Evolutionary conservation across 2,113 vertebrate genomes (phyloP).

Genomic region (sheep (Ovis aries)): DNA sequence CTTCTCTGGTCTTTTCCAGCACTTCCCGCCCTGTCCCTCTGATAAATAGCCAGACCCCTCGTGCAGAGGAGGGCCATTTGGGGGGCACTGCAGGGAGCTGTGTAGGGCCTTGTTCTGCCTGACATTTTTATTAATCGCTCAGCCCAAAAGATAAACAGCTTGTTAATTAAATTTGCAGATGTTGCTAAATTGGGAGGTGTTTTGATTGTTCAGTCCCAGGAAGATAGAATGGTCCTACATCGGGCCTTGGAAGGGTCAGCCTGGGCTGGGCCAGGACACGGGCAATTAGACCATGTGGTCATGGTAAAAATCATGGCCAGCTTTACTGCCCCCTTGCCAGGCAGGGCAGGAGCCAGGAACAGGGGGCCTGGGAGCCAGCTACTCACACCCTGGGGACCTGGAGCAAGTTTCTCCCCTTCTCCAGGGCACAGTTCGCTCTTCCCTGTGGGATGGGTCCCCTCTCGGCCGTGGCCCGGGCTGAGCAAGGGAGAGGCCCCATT

Average conservation of each 20-base stretch:
- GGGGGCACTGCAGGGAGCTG: constrained; percentile 13
- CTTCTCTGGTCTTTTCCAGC: not conserved
- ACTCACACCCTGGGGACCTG: not conserved
- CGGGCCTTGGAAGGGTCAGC: not conserved
- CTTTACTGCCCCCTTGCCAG: not conserved
- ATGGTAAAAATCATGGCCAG: not conserved
- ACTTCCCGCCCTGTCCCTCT: not conserved
- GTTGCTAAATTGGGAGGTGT: constrained; percentile 54
- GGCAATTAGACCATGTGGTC: not conserved
- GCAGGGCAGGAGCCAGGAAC: not conserved
- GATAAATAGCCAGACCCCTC: constrained; percentile 27
- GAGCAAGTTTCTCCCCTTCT: not conserved
- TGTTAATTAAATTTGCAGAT: constrained; percentile 73
- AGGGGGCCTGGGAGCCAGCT: not conserved
- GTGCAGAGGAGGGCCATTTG: not conserved
- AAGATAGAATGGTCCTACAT: constrained; percentile 33
- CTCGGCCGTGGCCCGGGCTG: accelerated
- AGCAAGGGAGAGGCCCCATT: not conserved
- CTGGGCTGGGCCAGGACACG: not conserved
- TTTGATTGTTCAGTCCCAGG: not conserved
- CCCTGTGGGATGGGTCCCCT: not conserved
- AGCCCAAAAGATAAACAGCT: constrained; percentile 65
- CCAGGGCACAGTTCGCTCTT: not conserved
- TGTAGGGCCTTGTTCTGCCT: constrained; percentile 42
- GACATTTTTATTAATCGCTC: constrained; percentile 71